Percentiles rank a stretch among this genome's conserved stretches.
Conservation (phyloP, 2,888 invertebrate species). For the Epistrophe eligans region DNA sequence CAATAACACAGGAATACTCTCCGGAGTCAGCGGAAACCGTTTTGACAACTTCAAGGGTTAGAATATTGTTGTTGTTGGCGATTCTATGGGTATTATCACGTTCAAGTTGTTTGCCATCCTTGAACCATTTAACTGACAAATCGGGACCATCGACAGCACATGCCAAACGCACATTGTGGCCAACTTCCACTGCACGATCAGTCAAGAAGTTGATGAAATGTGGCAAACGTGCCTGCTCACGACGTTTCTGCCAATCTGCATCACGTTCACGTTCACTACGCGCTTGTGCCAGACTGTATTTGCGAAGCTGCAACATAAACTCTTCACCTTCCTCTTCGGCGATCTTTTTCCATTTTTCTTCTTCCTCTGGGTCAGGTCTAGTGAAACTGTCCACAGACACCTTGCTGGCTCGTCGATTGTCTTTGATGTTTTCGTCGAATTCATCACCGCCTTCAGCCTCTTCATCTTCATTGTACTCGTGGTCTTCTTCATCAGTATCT, state of each 20-base stretch:
- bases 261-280: slow-evolving; percentile 82
- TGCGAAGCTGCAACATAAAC: slow-evolving; percentile 82
- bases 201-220: slow-evolving; percentile 86
- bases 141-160: slow-evolving; percentile 91
- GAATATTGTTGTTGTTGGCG: slow-evolving; percentile 86
- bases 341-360: slow-evolving; percentile 82
- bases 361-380: slow-evolving; percentile 81
- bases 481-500: slow-evolving; percentile 78
- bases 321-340: slow-evolving; percentile 82
- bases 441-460: slow-evolving; percentile 79
- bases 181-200: slow-evolving; percentile 90
- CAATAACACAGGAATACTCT: slow-evolving; percentile 88
- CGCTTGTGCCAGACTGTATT: slow-evolving; percentile 81
- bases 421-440: slow-evolving; percentile 77
- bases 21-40: slow-evolving; percentile 87
- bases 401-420: slow-evolving; percentile 81
- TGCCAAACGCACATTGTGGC: slow-evolving; percentile 90
- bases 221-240: slow-evolving; percentile 82
- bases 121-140: slow-evolving; percentile 90
- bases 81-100: slow-evolving; percentile 83
- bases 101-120: slow-evolving; percentile 86
- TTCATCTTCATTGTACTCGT: slow-evolving; percentile 77
- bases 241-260: slow-evolving; percentile 83
- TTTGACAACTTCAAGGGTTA: slow-evolving; percentile 86
- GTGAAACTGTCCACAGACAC: slow-evolving; percentile 82